Conservation (phyloP, 2,113 vertebrate genomes). For the Triplophysa siluroides region DNA sequence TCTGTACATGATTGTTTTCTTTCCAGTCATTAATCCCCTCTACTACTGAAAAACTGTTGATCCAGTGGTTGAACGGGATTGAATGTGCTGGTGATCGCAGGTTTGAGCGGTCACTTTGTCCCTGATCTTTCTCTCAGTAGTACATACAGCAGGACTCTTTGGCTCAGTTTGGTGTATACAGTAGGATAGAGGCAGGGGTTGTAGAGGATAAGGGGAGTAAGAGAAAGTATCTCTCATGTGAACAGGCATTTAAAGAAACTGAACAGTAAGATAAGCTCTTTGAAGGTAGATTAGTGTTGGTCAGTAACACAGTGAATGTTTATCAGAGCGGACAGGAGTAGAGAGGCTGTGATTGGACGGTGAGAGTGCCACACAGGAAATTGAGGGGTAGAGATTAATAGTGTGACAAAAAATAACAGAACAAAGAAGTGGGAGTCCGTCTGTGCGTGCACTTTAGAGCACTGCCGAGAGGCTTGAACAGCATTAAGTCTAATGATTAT, state of each 20-base stretch:
- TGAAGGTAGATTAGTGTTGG: constrained; percentile 60
- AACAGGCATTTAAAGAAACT: constrained; percentile 34
- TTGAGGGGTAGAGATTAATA: constrained; percentile 55
- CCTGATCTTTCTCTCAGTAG: constrained; percentile 50
- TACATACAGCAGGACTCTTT: constrained; percentile 49
- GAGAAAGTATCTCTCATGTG: constrained; percentile 29
- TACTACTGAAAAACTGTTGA: not conserved
- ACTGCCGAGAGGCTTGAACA: not conserved
- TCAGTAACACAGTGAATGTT: constrained; percentile 51
- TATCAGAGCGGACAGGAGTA: constrained; percentile 38
- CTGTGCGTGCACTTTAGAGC: not conserved
- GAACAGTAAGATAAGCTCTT: constrained; percentile 50
- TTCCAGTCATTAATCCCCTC: not conserved
- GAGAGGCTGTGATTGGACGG: constrained; percentile 10
- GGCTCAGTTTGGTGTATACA: constrained; percentile 54
- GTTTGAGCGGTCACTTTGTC: constrained; percentile 35
- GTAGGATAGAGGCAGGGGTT: not conserved
- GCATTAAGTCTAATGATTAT: constrained; percentile 11
- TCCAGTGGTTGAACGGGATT: not conserved
- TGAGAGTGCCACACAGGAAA: constrained; percentile 31
- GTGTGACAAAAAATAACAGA: constrained; percentile 55
- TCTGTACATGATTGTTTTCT: not conserved
- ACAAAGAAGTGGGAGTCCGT: constrained; percentile 16
- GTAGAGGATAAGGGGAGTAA: not conserved
- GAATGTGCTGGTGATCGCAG: not conserved